phyloP scores from a whole-genome alignment of 1,140 invertebrate species.

The Drosophila kurseongensis region DNA sequence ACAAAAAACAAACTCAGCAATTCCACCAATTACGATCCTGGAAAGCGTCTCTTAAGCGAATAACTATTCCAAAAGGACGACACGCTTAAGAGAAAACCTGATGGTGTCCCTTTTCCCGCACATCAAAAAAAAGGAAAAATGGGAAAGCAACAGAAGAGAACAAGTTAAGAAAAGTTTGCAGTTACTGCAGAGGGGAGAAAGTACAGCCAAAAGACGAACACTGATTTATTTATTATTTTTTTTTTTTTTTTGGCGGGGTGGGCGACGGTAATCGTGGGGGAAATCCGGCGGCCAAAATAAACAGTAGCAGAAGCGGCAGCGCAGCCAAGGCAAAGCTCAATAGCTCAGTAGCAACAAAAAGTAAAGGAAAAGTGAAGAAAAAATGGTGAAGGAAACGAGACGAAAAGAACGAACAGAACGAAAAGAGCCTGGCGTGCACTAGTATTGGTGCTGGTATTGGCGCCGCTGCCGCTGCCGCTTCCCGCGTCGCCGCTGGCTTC shows the following conservation, averaged over 20 bases:
- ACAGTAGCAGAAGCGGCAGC: conserved; percentile 47
- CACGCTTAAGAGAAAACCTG: background rate
- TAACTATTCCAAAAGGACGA: conserved; percentile 26
- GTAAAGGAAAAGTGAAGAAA: conserved; percentile 37
- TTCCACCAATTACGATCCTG: background rate
- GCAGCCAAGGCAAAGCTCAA: conserved; percentile 1
- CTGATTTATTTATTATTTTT: too few relatives aligned
- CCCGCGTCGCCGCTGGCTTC: conserved; percentile 6
- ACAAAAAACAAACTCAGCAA: background rate
- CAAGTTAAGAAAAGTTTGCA: conserved; percentile 59
- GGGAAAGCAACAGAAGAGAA: conserved; percentile 8
- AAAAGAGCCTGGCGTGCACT: conserved; percentile 32
- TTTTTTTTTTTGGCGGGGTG: background rate
- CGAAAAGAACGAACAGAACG: conserved; percentile 17
- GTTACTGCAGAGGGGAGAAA: conserved; percentile 4
- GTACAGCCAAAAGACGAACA: conserved; percentile 48
- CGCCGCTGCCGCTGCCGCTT: conserved; percentile 9
- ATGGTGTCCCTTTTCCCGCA: background rate
- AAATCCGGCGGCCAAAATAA: conserved; percentile 61
- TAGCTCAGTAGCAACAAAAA: conserved; percentile 20
- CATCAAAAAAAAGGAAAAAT: background rate
- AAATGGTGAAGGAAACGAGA: conserved; percentile 37
- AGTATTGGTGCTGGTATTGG: conserved; percentile 31
- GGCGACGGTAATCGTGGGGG: conserved; percentile 4
- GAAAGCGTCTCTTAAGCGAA: background rate